Conservation (phyloP, 1,140 invertebrate species). For the Samia ricini region DNA sequence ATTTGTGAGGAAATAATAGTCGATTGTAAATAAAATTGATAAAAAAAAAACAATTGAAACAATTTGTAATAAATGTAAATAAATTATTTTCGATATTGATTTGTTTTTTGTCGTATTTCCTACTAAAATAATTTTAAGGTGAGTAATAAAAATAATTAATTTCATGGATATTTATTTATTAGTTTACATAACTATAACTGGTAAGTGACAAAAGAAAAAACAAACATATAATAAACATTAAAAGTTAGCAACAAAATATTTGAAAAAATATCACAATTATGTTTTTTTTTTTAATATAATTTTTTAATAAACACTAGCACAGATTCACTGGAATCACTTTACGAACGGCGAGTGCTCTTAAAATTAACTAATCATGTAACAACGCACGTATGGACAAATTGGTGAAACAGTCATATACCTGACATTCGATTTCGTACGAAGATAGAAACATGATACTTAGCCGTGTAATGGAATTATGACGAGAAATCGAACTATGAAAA, state of each 20-base stretch:
- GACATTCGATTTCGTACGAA: no score
- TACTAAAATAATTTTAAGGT: no score
- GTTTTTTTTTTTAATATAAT: no score
- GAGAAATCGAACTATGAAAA: no score
- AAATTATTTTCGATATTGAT: slow-evolving; percentile 15
- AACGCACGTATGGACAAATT: not conserved
- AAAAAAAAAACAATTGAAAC: not conserved
- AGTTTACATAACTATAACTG: slow-evolving; percentile 16
- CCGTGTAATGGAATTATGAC: no score
- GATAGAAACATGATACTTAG: no score
- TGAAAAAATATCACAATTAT: slow-evolving; percentile 22
- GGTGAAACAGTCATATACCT: no score
- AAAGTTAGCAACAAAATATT: slow-evolving; percentile 13
- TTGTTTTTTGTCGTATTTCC: no score
- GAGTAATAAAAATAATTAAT: no score
- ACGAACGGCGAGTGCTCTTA: slow-evolving; percentile 6
- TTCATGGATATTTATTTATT: no score
- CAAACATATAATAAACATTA: no score
- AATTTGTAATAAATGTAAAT: slow-evolving; percentile 19
- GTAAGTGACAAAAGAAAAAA: slow-evolving; percentile 12
- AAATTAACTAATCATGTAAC: not conserved
- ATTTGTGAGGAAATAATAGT: not conserved
- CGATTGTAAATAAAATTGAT: not conserved
- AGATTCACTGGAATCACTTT: slow-evolving; percentile 20
- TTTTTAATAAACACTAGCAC: no score